Base-by-base conservation (phyloP, 1,140 invertebrate genomes). In the Atta colombica region DNA sequence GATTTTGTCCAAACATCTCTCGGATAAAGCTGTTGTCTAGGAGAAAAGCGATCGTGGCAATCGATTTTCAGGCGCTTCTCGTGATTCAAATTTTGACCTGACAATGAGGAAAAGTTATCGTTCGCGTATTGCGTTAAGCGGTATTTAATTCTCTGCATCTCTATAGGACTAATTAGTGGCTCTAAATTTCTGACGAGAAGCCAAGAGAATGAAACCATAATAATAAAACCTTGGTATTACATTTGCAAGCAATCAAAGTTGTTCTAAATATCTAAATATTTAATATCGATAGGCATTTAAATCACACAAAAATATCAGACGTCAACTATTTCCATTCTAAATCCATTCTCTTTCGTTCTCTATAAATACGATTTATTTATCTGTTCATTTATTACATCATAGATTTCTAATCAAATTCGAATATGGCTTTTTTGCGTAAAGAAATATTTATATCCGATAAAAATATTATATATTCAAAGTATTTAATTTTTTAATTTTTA, bases 11-110 rank as follows among this genome's bases (percentile, higher is more conserved):
- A 1, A 39, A 18, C 16, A 10, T 49, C 25, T 61, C 31, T 39
- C 39, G 55, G 14, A 74, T 75, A 63, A 74, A 84, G 49, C 14
- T 84, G 74, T 84, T 39, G 55, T 84, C 55, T 84, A 16, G 14
- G 4, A 51, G 55, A 51, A 61, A 75, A 75, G 39, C 55, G 39
- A 82, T 18, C 25, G 16, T 16, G 53, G 25, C 80, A 75, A 75
- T 84, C 80, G 80, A 84, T 84, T 84, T 55, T 84, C 45, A 28
- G 25, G 45, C 55, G 55, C 28, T 25, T 75, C 55, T 84, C 69
- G 39, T 84, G 58, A 84, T 84, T 84, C 80, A 84, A 84, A 75
- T 84, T 84, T 84, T 55, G 69, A n/a, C n/a, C 25, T 25, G 39
- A 45, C 7, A 10, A 8, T 45, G 55, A 74, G 39, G 14, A 74